Evolutionary conservation across 2,797 vertebrate genomes (phyloP), one percentile per base, ranked within the genome.

Genomic region (Molossus molossus): DNA sequence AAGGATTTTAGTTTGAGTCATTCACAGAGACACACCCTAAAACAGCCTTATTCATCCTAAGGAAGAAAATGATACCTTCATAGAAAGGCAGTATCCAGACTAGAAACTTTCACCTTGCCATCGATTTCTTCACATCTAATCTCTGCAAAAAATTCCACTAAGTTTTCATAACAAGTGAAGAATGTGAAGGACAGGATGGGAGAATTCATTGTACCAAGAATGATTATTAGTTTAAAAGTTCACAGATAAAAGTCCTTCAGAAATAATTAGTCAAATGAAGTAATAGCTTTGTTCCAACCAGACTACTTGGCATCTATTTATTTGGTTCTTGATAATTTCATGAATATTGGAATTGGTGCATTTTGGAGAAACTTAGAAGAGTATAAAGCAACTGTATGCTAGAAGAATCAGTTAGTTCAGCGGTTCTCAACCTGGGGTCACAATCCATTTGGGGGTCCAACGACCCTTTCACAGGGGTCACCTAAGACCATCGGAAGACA

Each of bases 1-100:
- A 94, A 93, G 67, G 45, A 62, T 89, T 96, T 89, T 90, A 75
- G 87, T 94, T 94, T 97, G 90, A 97, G 75, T 98, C 94, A 92
- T 95, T 95, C 95, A 88, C 55, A 64, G 90, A 95, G 85, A 94
- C 94, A 87, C 53, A 6, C 85, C 77, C 90, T 80, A 79, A 37
- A 92, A 70, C n/a, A 87, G 83, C 94, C 83, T 96, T 79, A 5
- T 95, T 87, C 91, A 89, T 86, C 90, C 85, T 77, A 87, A 91
- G 55, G 76, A 88, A 82, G 60, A 73, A 97, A 95, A 77, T 77
- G 55, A 90, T 76, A 87, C 64, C 58, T 73, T 82, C 77, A 83
- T 12, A 80, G 60, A 64, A 94, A 85, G 53, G 76, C 87, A 94
- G 45, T 64, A n/a, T 79, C 65, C 45, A 69, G 87, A 87, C n/a